phyloP scores from a whole-genome alignment of 2,113 vertebrate genomes.

The Strigops habroptila region DNA sequence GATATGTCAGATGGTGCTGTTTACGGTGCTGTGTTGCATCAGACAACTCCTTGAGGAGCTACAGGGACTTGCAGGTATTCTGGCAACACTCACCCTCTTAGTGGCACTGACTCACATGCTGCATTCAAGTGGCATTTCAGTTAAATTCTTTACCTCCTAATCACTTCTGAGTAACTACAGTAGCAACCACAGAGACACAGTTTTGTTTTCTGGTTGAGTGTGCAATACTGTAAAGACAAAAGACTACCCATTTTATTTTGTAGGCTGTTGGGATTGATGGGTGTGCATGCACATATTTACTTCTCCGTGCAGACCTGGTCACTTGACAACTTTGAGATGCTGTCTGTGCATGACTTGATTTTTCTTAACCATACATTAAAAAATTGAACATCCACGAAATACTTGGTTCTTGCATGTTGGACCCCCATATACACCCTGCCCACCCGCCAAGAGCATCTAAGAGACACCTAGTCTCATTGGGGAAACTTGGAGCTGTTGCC shows the following conservation, averaged over 20 bases:
- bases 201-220: not conserved
- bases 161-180: not conserved
- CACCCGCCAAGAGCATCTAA: not conserved
- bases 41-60: constrained; percentile 29
- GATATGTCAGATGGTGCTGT: constrained; percentile 28
- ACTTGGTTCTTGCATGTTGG: not conserved
- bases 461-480: not conserved
- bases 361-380: constrained; percentile 19
- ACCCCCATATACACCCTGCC: not conserved
- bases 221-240: not conserved
- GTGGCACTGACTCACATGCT: constrained; percentile 27
- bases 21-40: constrained; percentile 37
- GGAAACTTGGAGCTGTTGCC: not conserved
- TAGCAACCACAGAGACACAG: not conserved
- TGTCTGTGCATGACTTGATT: not conserved
- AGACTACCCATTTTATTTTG: not conserved
- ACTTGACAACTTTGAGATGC: not conserved
- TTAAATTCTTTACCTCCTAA: not conserved
- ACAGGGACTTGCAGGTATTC: constrained; percentile 44
- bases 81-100: not conserved
- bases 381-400: not conserved
- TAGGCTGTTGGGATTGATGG: not conserved
- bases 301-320: not conserved
- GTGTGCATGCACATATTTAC: not conserved
- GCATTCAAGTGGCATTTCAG: not conserved